phyloP scores from a whole-genome alignment of 2,113 vertebrate species.

The Aphelocoma coerulescens region DNA sequence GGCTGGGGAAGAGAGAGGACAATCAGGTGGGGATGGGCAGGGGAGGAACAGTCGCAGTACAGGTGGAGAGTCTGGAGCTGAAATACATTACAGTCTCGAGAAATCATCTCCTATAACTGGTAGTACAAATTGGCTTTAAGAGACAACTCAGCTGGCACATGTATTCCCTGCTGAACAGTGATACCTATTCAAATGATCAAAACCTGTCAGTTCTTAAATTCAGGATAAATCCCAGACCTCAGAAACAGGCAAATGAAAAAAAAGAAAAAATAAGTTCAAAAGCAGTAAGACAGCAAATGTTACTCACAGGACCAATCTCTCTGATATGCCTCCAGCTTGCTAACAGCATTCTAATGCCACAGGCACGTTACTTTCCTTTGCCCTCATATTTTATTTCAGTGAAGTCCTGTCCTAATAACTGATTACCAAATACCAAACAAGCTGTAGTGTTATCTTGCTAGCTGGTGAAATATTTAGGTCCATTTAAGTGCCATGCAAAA shows the following conservation, averaged over 20 bases:
- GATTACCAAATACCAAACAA: constrained; percentile 52
- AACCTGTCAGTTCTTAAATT: constrained; percentile 70
- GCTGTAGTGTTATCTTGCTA: background rate
- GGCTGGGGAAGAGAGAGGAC: background rate
- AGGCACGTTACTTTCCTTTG: constrained; percentile 48
- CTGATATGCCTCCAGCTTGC: constrained; percentile 71
- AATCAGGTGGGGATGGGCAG: background rate
- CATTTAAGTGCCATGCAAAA: constrained; percentile 13
- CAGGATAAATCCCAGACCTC: constrained; percentile 68
- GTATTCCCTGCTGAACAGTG: constrained; percentile 68
- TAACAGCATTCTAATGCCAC: constrained; percentile 65
- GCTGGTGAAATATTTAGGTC: constrained; percentile 6
- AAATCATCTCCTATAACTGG: constrained; percentile 61
- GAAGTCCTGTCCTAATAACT: constrained; percentile 44
- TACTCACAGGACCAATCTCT: constrained; percentile 69
- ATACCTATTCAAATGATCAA: constrained; percentile 76
- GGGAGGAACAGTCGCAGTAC: background rate
- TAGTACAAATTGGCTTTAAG: constrained; percentile 72
- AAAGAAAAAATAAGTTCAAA: constrained; percentile 43
- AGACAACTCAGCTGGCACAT: constrained; percentile 57
- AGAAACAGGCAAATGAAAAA: constrained; percentile 55
- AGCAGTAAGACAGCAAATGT: constrained; percentile 61
- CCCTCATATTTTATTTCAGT: constrained; percentile 57
- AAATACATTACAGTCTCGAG: constrained; percentile 25
- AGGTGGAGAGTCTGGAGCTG: constrained; percentile 24